These are phyloP conservation scores for Pterostichus madidus DNA, from an alignment of 2,888 invertebrate genomes.

Conservation along the genomic window DNA sequence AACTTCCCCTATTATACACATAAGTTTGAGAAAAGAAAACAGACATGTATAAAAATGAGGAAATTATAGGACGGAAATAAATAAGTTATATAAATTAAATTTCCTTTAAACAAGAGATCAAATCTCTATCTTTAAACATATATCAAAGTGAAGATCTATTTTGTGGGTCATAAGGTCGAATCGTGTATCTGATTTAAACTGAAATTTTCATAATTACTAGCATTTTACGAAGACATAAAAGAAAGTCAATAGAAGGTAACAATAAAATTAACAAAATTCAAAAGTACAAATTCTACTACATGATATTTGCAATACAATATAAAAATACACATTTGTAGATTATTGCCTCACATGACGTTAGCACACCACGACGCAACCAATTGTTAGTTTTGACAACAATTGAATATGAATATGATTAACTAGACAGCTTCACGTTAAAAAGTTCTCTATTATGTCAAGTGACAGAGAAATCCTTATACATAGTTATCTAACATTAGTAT, in stretches of 20 bases:
- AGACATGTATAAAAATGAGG: no score
- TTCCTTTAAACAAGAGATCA: background rate
- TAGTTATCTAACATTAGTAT: constrained; percentile 31
- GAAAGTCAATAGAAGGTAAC: background rate
- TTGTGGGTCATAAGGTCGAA: background rate
- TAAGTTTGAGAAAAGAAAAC: no score
- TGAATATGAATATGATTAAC: constrained; percentile 21
- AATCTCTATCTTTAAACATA: background rate
- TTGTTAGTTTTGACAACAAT: constrained; percentile 5
- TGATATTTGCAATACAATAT: background rate
- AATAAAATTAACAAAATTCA: background rate
- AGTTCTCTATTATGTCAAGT: constrained; percentile 3
- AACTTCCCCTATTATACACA: no score
- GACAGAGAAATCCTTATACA: constrained; percentile 4
- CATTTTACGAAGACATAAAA: background rate
- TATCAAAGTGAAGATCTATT: background rate
- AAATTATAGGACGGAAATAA: background rate
- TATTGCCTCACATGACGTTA: no score
- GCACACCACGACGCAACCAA: background rate
- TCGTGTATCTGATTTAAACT: background rate
- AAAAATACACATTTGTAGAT: no score
- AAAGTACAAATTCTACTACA: background rate
- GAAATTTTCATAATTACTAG: constrained; percentile 3
- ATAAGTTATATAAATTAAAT: background rate
- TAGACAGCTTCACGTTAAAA: background rate